Percentiles rank a stretch among this genome's conserved stretches.
phyloP scores from a whole-genome alignment of 2,797 vertebrate genomes.

The Gila robusta region DNA sequence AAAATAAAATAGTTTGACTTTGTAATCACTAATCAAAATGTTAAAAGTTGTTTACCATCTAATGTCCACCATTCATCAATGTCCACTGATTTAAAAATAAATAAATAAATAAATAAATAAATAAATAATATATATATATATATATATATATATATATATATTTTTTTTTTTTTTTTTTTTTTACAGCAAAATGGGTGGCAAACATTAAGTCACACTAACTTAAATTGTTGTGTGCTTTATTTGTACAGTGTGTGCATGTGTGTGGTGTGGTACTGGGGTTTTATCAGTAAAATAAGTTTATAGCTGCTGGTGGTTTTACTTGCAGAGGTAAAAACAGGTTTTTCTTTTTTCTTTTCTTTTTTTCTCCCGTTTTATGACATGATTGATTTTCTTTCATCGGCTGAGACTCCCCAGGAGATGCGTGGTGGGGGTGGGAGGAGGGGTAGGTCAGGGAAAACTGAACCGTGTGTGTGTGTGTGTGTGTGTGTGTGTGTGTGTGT shows the following conservation, averaged over 20 bases:
- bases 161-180: too few relatives aligned
- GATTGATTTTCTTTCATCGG: slow-evolving; percentile 69
- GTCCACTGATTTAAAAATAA: background rate
- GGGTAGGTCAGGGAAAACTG: slow-evolving; percentile 46
- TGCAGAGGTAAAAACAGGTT: slow-evolving; percentile 40
- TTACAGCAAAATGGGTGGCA: background rate
- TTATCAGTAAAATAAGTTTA: slow-evolving; percentile 34
- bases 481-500: slow-evolving; percentile 28
- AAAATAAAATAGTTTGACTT: background rate
- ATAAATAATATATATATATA: too few relatives aligned
- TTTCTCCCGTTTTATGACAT: slow-evolving; percentile 64
- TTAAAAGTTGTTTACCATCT: background rate
- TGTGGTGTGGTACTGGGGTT: slow-evolving; percentile 6
- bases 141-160: too few relatives aligned
- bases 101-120: too few relatives aligned
- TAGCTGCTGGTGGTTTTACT: slow-evolving; percentile 33
- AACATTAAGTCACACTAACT: background rate
- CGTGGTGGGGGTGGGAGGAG: slow-evolving; percentile 26
- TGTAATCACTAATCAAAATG: background rate
- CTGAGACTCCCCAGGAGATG: slow-evolving; percentile 56
- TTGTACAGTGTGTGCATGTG: slow-evolving; percentile 1
- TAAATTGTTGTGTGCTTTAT: background rate
- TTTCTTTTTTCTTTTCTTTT: slow-evolving; percentile 45
- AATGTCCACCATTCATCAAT: background rate
- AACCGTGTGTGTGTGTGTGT: slow-evolving; percentile 8